A percentile compares a stretch with the other conserved stretches of the same genome.
These are phyloP conservation scores for Strigamia crassipes DNA, from an alignment of 2,888 invertebrate genomes.

Conservation along the genomic window DNA sequence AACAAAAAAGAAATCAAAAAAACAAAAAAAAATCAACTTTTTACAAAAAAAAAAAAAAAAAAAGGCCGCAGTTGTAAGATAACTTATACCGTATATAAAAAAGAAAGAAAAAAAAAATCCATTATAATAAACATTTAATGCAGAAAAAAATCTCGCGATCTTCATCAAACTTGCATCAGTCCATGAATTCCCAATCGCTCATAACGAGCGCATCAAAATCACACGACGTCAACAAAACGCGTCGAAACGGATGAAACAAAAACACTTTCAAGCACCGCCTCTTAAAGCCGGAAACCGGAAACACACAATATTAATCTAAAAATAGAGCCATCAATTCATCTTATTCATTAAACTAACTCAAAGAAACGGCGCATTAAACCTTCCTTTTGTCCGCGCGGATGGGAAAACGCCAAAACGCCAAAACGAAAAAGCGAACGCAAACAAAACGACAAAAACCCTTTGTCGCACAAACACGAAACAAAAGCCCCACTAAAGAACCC, in stretches of 20 bases:
- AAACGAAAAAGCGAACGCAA: too few relatives aligned
- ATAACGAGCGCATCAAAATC: neutral
- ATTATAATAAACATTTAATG: neutral
- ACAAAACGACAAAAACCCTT: neutral
- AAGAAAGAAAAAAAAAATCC: neutral
- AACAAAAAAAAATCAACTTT: neutral
- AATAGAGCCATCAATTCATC: neutral
- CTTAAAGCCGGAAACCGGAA: neutral
- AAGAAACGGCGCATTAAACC: neutral
- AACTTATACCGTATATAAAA: too few relatives aligned
- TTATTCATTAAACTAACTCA: too few relatives aligned
- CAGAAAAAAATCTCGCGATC: neutral
- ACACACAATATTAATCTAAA: neutral
- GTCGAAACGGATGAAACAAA: neutral
- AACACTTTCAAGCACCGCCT: neutral
- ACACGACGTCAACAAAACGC: neutral
- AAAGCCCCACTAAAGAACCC: neutral
- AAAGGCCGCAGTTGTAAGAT: too few relatives aligned
- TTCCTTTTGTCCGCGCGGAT: neutral
- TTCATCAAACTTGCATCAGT: neutral
- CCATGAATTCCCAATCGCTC: neutral
- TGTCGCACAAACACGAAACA: neutral
- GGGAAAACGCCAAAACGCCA: neutral
- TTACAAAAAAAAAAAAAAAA: neutral
- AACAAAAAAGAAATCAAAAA: neutral